Base-by-base conservation (phyloP, 2,888 invertebrate genomes). In the Serrognathus titanus region DNA sequence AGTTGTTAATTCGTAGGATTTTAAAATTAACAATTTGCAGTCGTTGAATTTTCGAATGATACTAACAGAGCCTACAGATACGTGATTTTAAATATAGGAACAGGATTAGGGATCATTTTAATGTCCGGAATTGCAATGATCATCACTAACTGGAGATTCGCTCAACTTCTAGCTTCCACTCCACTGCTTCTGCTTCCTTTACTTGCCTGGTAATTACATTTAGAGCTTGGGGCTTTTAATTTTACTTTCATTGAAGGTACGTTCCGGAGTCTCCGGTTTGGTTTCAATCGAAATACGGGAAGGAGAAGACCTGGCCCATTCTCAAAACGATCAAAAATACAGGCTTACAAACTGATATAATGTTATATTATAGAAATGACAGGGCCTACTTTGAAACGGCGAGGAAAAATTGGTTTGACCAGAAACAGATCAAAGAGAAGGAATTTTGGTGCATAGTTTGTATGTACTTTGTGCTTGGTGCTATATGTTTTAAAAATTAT, bases 241-340 rank as follows among this genome's bases (percentile, higher is more conserved):
- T 35, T 48, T 10, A 36, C 1, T 11, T 48, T 11, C 9, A 8
- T 48, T 9, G 10, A 13, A 59, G 59, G 60, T 60, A 52, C 41
- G 20, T 60, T 5, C 60, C 60, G 2, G 60, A 60, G 16, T 60
- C 60, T 5, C 60, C 60, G 0, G 24, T 12, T n/a, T 60, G 60
- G 60, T 51, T 51, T 24, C 24, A 31, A 0, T 55, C 57, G 7
- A 58, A 43, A 47, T 43, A 49, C 3, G 41, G 37, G 16, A 51
- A 58, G 41, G 43, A 37, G n/a, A 53, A 49, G 36, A 49, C 53
- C 8, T 47, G 57, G 48, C 20, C 39, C 7, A 51, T 51, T 6
- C 20, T 57, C 13, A 47, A 40, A 16, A 39, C 48, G n/a, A n/a
- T 57, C n/a, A 58, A 58, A 31, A 48, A 60, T 12, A 41, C 53